A percentile compares a stretch with the other conserved stretches of the same genome.
Conservation (phyloP, 2,888 invertebrate species). For the Acronicta leporina region DNA sequence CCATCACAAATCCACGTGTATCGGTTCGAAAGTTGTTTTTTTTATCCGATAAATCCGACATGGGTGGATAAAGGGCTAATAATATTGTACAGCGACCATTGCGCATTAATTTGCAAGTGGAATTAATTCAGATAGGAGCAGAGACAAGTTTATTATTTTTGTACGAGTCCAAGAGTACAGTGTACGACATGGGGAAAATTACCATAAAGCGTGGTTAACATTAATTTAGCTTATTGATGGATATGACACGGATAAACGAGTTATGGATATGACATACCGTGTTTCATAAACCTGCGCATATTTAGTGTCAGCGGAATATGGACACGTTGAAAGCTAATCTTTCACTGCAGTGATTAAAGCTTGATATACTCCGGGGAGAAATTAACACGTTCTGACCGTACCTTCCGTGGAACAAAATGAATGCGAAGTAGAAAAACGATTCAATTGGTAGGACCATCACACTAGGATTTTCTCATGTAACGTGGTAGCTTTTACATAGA, state of each 20-base stretch:
- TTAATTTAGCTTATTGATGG: constrained; percentile 74
- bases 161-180: constrained; percentile 60
- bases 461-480: no score
- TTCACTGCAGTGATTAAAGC: constrained; percentile 47
- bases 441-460: no score
- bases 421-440: no score
- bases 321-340: constrained; percentile 48
- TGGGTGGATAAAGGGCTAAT: no score
- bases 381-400: constrained; percentile 40
- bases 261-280: constrained; percentile 47
- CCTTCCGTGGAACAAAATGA: constrained; percentile 25
- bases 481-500: no score
- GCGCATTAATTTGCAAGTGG: constrained; percentile 69
- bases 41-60: no score
- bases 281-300: constrained; percentile 45
- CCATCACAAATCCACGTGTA: no score
- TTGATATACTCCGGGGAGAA: constrained; percentile 32
- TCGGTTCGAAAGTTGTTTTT: no score
- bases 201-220: constrained; percentile 74
- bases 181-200: constrained; percentile 64
- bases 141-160: constrained; percentile 77
- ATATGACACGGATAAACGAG: constrained; percentile 49
- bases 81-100: constrained; percentile 36
- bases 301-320: constrained; percentile 49
- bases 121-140: constrained; percentile 69